phyloP scores from a whole-genome alignment of 2,888 invertebrate species.

The Plagiodera versicolora region DNA sequence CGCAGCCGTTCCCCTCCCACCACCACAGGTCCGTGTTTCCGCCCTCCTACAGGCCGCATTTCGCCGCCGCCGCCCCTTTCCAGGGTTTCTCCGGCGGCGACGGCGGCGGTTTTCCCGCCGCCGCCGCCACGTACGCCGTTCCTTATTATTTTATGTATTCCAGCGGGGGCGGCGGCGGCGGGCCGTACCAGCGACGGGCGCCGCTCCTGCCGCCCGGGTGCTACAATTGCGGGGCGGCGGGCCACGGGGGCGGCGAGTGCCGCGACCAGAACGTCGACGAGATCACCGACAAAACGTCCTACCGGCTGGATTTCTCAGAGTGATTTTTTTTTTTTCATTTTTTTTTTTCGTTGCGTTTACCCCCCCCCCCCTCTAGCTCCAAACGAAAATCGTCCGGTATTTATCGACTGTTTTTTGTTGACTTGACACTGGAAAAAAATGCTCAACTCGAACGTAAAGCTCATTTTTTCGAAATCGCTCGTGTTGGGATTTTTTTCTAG shows the following conservation, averaged over 20 bases:
- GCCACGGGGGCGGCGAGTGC: conserved; percentile 84
- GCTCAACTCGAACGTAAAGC: too few species aligned
- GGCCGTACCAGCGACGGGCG: conserved; percentile 58
- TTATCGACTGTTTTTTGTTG: too few species aligned
- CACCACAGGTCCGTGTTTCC: conserved; percentile 44
- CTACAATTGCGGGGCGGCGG: conserved; percentile 88
- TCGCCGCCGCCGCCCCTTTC: conserved; percentile 43
- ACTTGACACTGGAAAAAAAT: too few species aligned
- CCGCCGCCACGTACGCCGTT: conserved; percentile 41
- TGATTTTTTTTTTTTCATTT: too few species aligned
- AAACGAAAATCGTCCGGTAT: too few species aligned
- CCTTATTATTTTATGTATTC: conserved; percentile 51
- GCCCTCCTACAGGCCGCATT: conserved; percentile 46
- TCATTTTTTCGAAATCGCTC: too few species aligned
- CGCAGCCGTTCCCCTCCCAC: conserved; percentile 45
- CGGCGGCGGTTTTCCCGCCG: too few species aligned
- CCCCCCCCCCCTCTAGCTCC: too few species aligned
- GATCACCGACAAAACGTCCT: conserved; percentile 75
- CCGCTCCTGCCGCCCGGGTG: conserved; percentile 75
- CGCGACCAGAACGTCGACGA: conserved; percentile 91
- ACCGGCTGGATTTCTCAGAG: conserved; percentile 71
- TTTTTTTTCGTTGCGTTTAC: too few species aligned
- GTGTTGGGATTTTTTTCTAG: too few species aligned
- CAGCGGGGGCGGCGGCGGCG: too few species aligned
- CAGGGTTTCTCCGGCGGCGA: conserved; percentile 44